Percentiles rank a stretch among this genome's conserved stretches.
phyloP scores from a whole-genome alignment of 2,113 vertebrate species.

The Panurus biarmicus region DNA sequence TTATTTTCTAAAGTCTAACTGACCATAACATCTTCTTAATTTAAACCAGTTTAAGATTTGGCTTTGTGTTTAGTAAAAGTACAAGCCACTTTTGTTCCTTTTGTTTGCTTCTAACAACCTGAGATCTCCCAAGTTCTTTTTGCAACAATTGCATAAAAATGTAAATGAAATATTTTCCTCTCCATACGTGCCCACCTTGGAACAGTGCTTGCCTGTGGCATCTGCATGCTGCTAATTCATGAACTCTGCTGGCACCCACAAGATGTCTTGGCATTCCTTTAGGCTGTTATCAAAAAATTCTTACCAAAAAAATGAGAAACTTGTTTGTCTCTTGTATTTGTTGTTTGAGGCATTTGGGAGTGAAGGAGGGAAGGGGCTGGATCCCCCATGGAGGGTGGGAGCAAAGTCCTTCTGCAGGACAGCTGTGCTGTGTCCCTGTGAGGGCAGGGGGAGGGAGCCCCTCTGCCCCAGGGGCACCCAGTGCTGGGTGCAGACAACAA shows the following conservation, averaged over 20 bases:
- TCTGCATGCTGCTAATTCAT: not conserved
- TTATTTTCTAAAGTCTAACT: not conserved
- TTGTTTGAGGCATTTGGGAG: not conserved
- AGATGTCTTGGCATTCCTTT: not conserved
- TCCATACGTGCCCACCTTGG: not conserved
- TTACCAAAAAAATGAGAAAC: not conserved
- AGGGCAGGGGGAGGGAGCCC: too few relatives aligned
- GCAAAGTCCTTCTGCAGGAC: not conserved
- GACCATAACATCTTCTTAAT: not conserved
- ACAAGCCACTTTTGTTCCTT: not conserved
- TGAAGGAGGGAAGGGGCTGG: not conserved
- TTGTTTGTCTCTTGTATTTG: not conserved
- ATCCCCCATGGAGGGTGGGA: rapidly evolving
- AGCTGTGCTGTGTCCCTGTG: not conserved
- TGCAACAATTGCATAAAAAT: not conserved
- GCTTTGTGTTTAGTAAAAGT: not conserved
- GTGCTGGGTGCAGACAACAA: not conserved
- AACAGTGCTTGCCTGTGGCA: not conserved
- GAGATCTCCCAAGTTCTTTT: not conserved
- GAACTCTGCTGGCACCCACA: not conserved
- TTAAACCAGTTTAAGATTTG: not conserved
- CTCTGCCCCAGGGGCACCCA: not conserved
- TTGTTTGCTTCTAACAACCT: not conserved
- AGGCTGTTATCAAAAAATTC: not conserved
- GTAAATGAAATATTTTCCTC: not conserved